Base-by-base conservation (phyloP, 2,888 invertebrate species). In the Aethes cnicana region DNA sequence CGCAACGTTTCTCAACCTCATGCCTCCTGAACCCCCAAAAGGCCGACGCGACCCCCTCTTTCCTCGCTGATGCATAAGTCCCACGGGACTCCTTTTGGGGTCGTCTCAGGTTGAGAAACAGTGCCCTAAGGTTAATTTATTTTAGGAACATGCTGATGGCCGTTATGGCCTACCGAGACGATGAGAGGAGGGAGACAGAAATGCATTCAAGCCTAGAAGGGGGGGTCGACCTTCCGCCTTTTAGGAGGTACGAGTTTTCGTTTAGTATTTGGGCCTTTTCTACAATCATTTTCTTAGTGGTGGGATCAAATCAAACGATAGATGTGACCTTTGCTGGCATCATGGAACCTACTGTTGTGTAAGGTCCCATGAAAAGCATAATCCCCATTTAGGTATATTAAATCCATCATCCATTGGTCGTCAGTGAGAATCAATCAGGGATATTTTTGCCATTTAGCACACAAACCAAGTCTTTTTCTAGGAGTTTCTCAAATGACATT, bases 61-160 rank as follows among this genome's bases (percentile, higher is more conserved):
- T 30, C 12, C 18, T 33, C 16, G 32, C 35, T 21, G 16, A 25
- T 32, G 20, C 28, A 33, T 33, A 32, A 11, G 32, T 33, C 32
- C 23, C 26, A 16, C 23, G 9, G 36, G 39, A 49, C 33, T 25
- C 36, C 32, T 41, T 50, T 50, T 50, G 50, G 42, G 43, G 37
- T 25, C 11, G 32, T 36, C 37, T 35, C 35, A 42, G 42, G 37
- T 52, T 44, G 37, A 42, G 43, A 47, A 43, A 36, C 52, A 49
- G 25, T 36, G 37, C 21, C 42, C 28, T 47, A 37, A 47, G 30
- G 21, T 14, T 16, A 21, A 39, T 47, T 21, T 47, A 36, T 37
- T 47, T 47, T 47, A 47, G 47, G 47, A 47, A 28, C 39, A 20
- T 47, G 47, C 47, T 47, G 47, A 47, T 39, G 47, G 47, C 47